These are phyloP conservation scores for Apis dorsata DNA, from an alignment of 1,140 invertebrate genomes.

Conservation along the genomic window DNA sequence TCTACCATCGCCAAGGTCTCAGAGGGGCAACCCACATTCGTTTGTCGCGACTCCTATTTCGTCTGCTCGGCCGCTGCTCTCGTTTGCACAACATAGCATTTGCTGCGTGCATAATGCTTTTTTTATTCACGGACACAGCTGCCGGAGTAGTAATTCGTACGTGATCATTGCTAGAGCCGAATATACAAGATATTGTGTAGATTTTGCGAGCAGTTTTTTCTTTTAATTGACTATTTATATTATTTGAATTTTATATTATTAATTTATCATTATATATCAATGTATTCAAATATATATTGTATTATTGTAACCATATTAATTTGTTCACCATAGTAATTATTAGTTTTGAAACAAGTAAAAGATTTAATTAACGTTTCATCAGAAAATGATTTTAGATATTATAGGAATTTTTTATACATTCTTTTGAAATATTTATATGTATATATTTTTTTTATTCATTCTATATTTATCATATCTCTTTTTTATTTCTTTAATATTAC, in stretches of 20 bases:
- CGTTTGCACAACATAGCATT: slow-evolving; percentile 27
- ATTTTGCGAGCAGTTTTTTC: not conserved
- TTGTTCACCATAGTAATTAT: no score
- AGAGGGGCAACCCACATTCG: slow-evolving; percentile 33
- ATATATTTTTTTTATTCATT: not conserved
- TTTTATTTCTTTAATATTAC: not conserved
- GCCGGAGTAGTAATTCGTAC: not conserved
- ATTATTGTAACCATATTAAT: no score
- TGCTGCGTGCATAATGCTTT: slow-evolving; percentile 20
- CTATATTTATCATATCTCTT: no score
- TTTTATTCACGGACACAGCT: slow-evolving; percentile 52
- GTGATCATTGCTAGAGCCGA: not conserved
- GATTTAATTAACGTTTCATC: no score
- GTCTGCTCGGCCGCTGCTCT: slow-evolving; percentile 19
- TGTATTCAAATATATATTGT: no score
- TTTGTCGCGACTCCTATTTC: slow-evolving; percentile 54
- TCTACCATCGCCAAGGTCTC: slow-evolving; percentile 26
- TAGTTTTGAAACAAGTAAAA: no score
- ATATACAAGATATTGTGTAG: not conserved
- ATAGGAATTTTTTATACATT: not conserved
- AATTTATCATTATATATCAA: no score
- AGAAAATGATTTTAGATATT: not conserved
- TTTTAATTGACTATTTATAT: not conserved
- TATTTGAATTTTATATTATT: no score
- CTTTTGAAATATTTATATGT: no score